Evolutionary conservation across 2,888 invertebrate genomes (phyloP), one percentile per base, ranked within the genome.

Genomic region (Portevinia maculata): DNA sequence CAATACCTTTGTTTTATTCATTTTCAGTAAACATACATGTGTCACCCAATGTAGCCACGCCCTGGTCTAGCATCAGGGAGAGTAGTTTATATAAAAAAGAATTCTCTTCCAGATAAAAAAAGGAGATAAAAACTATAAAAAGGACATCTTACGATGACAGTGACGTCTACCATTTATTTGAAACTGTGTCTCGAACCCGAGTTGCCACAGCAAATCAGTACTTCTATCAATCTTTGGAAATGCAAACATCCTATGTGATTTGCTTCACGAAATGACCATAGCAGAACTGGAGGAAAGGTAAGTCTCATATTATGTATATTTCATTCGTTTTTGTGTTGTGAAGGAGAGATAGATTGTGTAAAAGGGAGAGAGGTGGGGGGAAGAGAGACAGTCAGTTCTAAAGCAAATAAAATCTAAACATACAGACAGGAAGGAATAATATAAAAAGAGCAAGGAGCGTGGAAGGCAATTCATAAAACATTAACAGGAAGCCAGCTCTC

Each of bases 391-490:
- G n/a, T n/a, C n/a, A n/a, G n/a, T n/a, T n/a, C n/a, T n/a, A n/a
- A n/a, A n/a, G n/a, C n/a, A n/a, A n/a, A 34, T 50, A 50, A 62
- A 19, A 3, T 9, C 28, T 17, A 32, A 70, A 41, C 50, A 50
- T 34, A 44, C n/a, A 53, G n/a, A 44, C 4, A 21, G 13, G 46
- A 69, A 57, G 24, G 28, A 55, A 3, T 37, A 17, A 46, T 17
- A 50, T 44, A 79, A 46, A 67, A 24, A 41, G 32, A 15, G 41
- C 32, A 15, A 62, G 21, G 50, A 46, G 52, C 44, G 50, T 50
- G 37, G 9, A 52, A 46, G 32, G 59, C 62, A 64, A 74, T 64
- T 69, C 64, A 69, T 70, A 79, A 69, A 79, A 59, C 70, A 75
- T 75, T 19, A 70, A 34, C 70, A 62, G 79, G 79, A 81, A 81